A percentile compares a stretch with the other conserved stretches of the same genome.
Conservation (phyloP, 2,888 invertebrate species). For the Abrostola triplasia region DNA sequence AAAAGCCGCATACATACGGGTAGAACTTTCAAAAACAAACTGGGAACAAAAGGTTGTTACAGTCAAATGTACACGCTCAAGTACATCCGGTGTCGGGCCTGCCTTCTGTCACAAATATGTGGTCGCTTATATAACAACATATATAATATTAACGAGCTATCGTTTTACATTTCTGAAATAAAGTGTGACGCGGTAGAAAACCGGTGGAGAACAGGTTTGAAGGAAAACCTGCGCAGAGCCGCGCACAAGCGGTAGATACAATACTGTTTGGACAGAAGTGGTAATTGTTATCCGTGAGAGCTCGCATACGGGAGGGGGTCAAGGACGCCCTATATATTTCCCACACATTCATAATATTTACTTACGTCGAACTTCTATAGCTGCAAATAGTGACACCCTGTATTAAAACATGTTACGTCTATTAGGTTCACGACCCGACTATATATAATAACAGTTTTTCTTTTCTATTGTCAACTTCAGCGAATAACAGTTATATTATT, state of each 20-base stretch:
- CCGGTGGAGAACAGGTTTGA: slow-evolving; percentile 59
- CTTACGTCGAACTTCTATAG: slow-evolving; percentile 37
- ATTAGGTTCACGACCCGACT: too few relatives aligned
- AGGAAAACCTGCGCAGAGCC: slow-evolving; percentile 51
- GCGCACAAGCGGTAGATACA: slow-evolving; percentile 33
- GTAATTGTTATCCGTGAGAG: slow-evolving; percentile 78
- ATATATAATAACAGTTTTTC: too few relatives aligned
- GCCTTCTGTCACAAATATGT: slow-evolving; percentile 30
- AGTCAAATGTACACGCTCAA: slow-evolving; percentile 14
- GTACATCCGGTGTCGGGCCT: slow-evolving; percentile 38
- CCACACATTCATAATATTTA: slow-evolving; percentile 64
- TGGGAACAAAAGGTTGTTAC: slow-evolving; percentile 31
- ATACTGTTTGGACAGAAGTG: slow-evolving; percentile 55
- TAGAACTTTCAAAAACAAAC: slow-evolving; percentile 26
- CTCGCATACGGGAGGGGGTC: slow-evolving; percentile 67
- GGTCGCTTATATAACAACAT: slow-evolving; percentile 37
- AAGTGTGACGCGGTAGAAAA: slow-evolving; percentile 45
- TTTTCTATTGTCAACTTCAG: too few relatives aligned
- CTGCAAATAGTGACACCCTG: slow-evolving; percentile 7
- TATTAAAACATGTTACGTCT: background rate
- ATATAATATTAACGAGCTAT: slow-evolving; percentile 26
- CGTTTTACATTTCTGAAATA: slow-evolving; percentile 45
- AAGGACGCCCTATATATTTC: slow-evolving; percentile 71
- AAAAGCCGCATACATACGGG: background rate
- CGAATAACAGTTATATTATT: too few relatives aligned